phyloP scores from a whole-genome alignment of 2,888 invertebrate genomes.

The Onthophagus sagittarius region DNA sequence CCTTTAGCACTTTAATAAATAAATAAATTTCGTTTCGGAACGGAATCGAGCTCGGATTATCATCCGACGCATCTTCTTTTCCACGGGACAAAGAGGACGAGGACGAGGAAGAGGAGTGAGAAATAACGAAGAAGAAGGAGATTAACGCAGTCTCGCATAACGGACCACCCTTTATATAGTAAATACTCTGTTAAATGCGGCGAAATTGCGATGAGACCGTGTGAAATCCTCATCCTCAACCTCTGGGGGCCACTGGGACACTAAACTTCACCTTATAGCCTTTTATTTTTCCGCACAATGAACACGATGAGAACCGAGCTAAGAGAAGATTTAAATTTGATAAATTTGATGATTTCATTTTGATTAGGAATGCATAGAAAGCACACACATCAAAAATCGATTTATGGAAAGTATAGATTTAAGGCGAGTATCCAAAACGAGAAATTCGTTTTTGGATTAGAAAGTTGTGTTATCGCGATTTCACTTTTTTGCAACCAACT shows the following conservation, averaged over 20 bases:
- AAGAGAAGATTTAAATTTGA: no score
- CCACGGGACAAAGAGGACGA: neutral
- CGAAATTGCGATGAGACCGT: neutral
- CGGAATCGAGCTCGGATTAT: neutral
- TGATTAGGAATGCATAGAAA: no score
- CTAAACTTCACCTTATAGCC: neutral
- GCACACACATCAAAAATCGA: no score
- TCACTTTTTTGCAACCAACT: neutral
- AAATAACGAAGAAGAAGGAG: neutral
- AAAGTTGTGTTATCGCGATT: no score
- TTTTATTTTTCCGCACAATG: neutral
- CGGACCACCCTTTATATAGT: constrained; percentile 29
- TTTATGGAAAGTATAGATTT: neutral
- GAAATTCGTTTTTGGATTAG: no score
- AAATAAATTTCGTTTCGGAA: neutral
- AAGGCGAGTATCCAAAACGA: neutral
- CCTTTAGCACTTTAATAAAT: no score
- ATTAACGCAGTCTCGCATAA: constrained; percentile 31
- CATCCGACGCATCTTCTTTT: neutral
- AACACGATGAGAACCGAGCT: no score
- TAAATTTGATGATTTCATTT: no score
- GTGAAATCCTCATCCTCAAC: neutral
- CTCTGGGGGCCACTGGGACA: neutral
- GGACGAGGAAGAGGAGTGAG: neutral
- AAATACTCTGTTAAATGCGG: constrained; percentile 19